Evolutionary conservation across 2,113 vertebrate genomes (phyloP), one percentile per base, ranked within the genome.

Genomic region (Toxostoma redivivum): DNA sequence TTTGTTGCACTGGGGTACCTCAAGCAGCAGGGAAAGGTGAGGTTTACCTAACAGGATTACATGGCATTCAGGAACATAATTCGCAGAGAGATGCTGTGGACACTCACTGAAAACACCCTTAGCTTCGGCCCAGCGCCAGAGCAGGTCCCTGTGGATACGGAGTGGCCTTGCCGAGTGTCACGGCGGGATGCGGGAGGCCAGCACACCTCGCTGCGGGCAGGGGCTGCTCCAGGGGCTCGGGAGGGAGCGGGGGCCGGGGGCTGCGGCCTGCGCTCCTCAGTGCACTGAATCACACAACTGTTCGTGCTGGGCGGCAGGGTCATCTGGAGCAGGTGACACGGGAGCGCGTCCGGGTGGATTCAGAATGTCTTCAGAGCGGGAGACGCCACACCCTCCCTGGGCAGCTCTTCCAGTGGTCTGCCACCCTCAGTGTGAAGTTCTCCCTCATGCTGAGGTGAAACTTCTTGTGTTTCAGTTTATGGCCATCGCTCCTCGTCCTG

Each of bases 251-350:
- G 33, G 65, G 2, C 47, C 7, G 38, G 47, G 31, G 37, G 10
- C 51, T 45, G 13, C 2, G 7, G 37, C 13, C 2, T 4, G n/a
- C 37, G 7, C 27, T 9, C 8, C 48, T 28, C 79, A 9, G 62
- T 5, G 42, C 45, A 0, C 35, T 1, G 76, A 5, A 1, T 1
- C 62, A 4, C 56, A 8, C 10, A 12, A 1, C 70, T 10, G 19
- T 0, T 16, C 5, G 30, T 30, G 35, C 31, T 10, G 50, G 23
- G 12, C 10, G 37, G 50, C 76, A 50, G 22, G 19, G 44, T 4
- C 77, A 73, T 15, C 86, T 13, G 67, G 8, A 20, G 44, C 76
- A 12, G 58, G 35, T 27, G 27, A 8, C 60, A n/a, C 7, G 16
- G 76, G 23, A 38, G 17, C 51, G 11, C 16, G 28, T 3, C 60